Evolutionary conservation across 1,140 invertebrate genomes (phyloP), one percentile per base, ranked within the genome.

Genomic region (Parasteatoda tepidariorum): DNA sequence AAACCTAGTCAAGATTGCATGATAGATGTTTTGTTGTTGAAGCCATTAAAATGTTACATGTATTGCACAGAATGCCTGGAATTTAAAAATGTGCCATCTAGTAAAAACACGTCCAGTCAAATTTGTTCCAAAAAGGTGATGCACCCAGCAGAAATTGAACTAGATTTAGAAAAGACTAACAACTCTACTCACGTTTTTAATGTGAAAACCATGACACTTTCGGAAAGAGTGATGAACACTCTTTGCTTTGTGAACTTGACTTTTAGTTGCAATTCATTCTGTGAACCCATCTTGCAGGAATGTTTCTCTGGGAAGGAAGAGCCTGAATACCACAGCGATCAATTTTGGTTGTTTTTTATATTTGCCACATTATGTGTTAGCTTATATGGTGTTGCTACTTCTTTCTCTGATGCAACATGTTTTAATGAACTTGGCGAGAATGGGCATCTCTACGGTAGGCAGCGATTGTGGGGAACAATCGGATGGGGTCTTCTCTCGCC

Each of bases 401-500:
- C 83, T 15, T 68, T 88, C 3, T 74, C 84, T 9, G 87, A 88
- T 79, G 84, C 86, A 11, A 81, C 84, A 13, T 85, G 84, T 41
- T 83, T 76, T 22, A 79, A 85, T 34, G 64, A 84, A 9, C 38
- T 85, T n/a, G 81, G 57, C 15, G 84, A 67, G 15, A 76, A 86
- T 33, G 81, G 67, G 0, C 83, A 85, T 62, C 59, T 86, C 18
- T 97, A 95, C 88, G 95, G 95, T 0, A 92, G 93, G 83, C 95
- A 97, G 87, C 91, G 95, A 75, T 90, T 96, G 84, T 97, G 93
- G 92, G 86, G 86, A 15, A 84, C 86, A 7, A 38, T 87, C 28
- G 86, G 86, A 18, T 87, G 76, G 81, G 86, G 86, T 28, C 38
- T 85, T 2, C 76, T 86, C n/a, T 84, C 84, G 57, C 54, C 68